Conservation (phyloP, 1,140 invertebrate species). For the Heliconius congener region DNA sequence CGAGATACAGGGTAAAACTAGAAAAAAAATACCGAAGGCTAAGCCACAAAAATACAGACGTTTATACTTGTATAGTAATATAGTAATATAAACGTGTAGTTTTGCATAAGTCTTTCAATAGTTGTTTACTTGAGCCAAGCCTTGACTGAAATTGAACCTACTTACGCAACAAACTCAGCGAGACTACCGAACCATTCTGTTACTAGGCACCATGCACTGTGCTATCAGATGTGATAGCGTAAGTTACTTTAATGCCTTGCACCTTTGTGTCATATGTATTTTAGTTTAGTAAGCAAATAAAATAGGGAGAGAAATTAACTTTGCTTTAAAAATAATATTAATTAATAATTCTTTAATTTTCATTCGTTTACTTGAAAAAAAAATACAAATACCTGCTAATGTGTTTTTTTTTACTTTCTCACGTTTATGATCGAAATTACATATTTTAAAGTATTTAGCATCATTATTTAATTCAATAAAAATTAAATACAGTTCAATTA, state of each 20-base stretch:
- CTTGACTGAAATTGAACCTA: constrained; percentile 39
- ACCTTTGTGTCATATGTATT: not conserved
- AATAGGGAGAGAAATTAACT: too few species aligned
- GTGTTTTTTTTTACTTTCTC: too few species aligned
- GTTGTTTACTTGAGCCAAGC: constrained; percentile 32
- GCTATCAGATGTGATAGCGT: constrained; percentile 24
- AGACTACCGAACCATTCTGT: constrained; percentile 48
- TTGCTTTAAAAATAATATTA: too few species aligned
- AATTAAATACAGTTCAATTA: too few species aligned
- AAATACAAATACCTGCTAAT: too few species aligned
- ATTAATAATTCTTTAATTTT: too few species aligned
- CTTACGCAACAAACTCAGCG: constrained; percentile 30
- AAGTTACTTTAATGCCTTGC: not conserved
- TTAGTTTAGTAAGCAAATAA: not conserved
- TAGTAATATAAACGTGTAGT: not conserved
- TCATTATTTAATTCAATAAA: too few species aligned
- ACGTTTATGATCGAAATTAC: too few species aligned
- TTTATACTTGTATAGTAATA: not conserved
- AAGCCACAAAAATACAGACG: not conserved
- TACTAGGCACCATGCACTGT: constrained; percentile 54
- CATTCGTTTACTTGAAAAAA: too few species aligned
- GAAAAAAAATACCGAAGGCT: too few species aligned
- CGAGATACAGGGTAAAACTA: too few species aligned
- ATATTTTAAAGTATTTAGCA: too few species aligned
- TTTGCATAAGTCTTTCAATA: constrained; percentile 16